Conservation (phyloP, 2,113 vertebrate genomes). For the Ginglymostoma cirratum region DNA sequence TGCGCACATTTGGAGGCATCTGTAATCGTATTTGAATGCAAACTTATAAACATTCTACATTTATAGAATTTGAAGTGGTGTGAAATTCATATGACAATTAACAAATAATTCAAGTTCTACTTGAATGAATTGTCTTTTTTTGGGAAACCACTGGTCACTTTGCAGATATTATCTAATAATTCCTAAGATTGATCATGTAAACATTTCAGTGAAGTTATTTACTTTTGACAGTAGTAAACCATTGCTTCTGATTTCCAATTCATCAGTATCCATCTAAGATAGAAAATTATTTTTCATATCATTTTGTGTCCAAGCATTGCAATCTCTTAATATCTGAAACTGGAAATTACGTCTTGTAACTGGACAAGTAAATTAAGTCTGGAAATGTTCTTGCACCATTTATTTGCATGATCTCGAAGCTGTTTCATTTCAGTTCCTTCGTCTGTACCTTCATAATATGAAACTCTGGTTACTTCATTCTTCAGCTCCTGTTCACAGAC, state of each 20-base stretch:
- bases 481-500: not conserved
- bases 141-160: not conserved
- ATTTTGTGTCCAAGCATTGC: not conserved
- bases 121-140: not conserved
- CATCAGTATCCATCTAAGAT: not conserved
- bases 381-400: not conserved
- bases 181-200: not conserved
- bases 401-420: not conserved
- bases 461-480: not conserved
- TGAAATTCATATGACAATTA: not conserved
- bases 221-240: not conserved
- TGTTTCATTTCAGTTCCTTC: not conserved
- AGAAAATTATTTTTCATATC: not conserved
- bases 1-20: not conserved
- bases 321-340: not conserved
- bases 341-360: not conserved
- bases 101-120: not conserved
- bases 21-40: not conserved
- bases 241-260: not conserved
- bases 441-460: not conserved
- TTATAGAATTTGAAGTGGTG: not conserved
- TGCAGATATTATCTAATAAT: not conserved
- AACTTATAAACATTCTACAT: not conserved
- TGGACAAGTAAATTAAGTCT: not conserved
- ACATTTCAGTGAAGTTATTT: not conserved